phyloP scores from a whole-genome alignment of 2,113 vertebrate species.

The Puntigrus tetrazona region DNA sequence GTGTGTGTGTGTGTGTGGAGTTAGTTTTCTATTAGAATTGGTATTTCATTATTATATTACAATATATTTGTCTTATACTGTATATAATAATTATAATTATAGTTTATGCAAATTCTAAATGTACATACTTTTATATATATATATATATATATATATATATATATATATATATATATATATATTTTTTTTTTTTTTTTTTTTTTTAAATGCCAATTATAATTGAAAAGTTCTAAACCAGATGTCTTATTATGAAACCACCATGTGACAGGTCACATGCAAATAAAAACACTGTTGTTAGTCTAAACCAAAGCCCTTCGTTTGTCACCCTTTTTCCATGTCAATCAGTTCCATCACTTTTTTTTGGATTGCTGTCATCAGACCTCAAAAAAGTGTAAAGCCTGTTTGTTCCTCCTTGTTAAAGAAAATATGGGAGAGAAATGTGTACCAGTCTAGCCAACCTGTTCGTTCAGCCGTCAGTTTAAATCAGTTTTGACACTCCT shows the following conservation, averaged over 20 bases:
- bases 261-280: conserved; percentile 32
- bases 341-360: conserved; percentile 44
- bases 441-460: conserved; percentile 44
- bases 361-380: conserved; percentile 38
- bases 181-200: no score
- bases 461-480: conserved; percentile 50
- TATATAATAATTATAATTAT: background rate
- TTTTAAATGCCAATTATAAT: background rate
- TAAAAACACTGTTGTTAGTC: conserved; percentile 27
- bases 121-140: background rate
- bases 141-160: background rate
- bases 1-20: no score
- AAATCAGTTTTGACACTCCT: conserved; percentile 75
- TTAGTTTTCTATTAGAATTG: no score
- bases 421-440: conserved; percentile 38
- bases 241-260: background rate
- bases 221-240: background rate
- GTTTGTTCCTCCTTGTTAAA: conserved; percentile 34
- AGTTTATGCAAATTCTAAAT: background rate
- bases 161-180: background rate
- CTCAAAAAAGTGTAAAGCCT: conserved; percentile 26
- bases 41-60: background rate
- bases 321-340: conserved; percentile 42
- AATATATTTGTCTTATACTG: background rate
- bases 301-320: background rate